Conservation (phyloP, 2,888 invertebrate species). For the Aphodius sticticus region DNA sequence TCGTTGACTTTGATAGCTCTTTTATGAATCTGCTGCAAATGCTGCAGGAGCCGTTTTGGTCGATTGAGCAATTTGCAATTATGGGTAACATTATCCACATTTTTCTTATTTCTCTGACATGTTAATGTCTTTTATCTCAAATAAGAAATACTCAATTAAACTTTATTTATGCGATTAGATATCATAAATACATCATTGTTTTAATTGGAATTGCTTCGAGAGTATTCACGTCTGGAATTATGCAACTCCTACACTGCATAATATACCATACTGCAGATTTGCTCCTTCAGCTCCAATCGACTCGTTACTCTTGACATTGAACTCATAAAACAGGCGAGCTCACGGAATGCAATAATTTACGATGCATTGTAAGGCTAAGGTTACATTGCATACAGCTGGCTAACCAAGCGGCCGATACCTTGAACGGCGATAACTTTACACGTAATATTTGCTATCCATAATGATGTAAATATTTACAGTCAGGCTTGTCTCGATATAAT, state of each 20-base stretch:
- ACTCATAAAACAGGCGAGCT: constrained; percentile 31
- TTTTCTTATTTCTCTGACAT: too few relatives aligned
- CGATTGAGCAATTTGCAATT: too few relatives aligned
- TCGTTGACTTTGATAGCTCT: too few relatives aligned
- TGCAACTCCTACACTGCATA: background rate
- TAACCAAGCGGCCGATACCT: background rate
- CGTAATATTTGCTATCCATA: too few relatives aligned
- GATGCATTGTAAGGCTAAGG: constrained; percentile 12
- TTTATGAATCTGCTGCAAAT: too few relatives aligned
- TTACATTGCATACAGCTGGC: background rate
- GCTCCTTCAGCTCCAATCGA: background rate
- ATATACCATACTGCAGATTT: background rate
- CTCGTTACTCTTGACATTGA: constrained; percentile 40
- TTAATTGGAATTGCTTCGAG: background rate
- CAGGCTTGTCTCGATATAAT: too few relatives aligned
- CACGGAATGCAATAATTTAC: constrained; percentile 25
- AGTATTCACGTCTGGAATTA: background rate
- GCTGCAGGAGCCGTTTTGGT: too few relatives aligned
- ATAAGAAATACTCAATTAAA: background rate
- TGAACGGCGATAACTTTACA: background rate
- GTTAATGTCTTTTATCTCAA: too few relatives aligned
- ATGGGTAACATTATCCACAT: too few relatives aligned
- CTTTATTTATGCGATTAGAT: background rate
- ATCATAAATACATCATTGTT: background rate
- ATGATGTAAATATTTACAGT: too few relatives aligned